Evolutionary conservation across 1,140 invertebrate species (phyloP), one percentile per base, ranked within the genome.

Genomic region (Lutraria rhynchaena): DNA sequence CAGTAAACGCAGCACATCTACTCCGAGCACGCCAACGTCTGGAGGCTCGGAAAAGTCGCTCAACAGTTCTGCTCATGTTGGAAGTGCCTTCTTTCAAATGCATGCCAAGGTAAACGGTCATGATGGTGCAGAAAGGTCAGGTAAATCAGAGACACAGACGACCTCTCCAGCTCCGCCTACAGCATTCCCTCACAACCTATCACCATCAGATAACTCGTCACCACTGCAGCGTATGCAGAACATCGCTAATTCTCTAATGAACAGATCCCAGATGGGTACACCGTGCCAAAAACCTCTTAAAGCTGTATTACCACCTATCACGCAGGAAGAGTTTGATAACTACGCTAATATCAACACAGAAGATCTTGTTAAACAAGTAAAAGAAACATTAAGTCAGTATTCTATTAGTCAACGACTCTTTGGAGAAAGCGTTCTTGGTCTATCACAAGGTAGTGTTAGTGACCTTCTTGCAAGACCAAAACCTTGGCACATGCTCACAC

Each of bases 301-400:
- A 93, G 97, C 98, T 13, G 98, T 99, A 19, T 94, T 99, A 86
- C 98, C 98, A 27, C 98, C 98, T 0, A 99, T 99, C 80, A 99
- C 98, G 0, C 98, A 99, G 90, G 98, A 99, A 89, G 98, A 99
- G 90, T 99, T 99, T 92, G 98, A 99, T 92, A 95, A 98, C 91
- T 99, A 99, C 93, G 97, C 98, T 90, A 98, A 98, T 92, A 94
- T 99, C 57, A 99, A 99, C 91, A 99, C 99, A 0, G 98, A 99
- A 93, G 98, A 99, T 83, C 98, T 99, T 83, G 99, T 99, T 31
- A 96, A 98, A 75, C 82, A 96, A 94, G 95, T 99, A 3, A 99
- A 99, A 93, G 98, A 99, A 92, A 97, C 98, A 84, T 93, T 99
- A 53, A 98, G 97, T 87, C 98, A 99, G 92, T 99, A 99, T 93